Base-by-base conservation (phyloP, 2,113 vertebrate species). In the Tenrec ecaudatus region DNA sequence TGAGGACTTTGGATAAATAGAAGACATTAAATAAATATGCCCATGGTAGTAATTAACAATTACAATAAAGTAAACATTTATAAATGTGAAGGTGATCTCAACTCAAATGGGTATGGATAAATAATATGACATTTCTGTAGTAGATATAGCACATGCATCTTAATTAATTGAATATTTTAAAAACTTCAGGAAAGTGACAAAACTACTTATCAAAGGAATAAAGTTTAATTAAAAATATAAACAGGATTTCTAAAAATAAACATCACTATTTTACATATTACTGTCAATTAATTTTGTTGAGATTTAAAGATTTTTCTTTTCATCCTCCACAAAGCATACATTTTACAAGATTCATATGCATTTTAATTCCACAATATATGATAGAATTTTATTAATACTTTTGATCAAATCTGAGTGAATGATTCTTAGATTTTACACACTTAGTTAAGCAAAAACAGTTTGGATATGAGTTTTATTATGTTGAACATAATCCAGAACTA, bases 71-170 rank as follows among this genome's bases (percentile, higher is more conserved):
- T 86, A 79, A 82, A 47, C 25, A 31, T 17, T 77, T 15, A 22
- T 23, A 96, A 96, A 91, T 64, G 3, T 4, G 94, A 78, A 95
- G 66, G 40, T 25, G 66, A 90, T 88, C 86, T 10, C 0, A 87
- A 77, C n/a, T 95, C 6, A 79, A 95, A 96, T 36, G 33, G 82
- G 89, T 57, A 36, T 1, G 0, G 43, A 94, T 66, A 1, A 38
- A 1, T 77, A 22, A 2, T n/a, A n/a, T n/a, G 91, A 89, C 38
- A 2, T 90, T 57, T 85, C 16, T 57, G 62, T 5, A 78, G 75
- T 33, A 29, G 57, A 88, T 20, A 5, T 58, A n/a, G 1, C 80
- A 69, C 68, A 94, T 5, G 62, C 33, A 58, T 4, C 76, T 89
- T 25, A 83, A 19, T 84, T 64, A 88, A 75, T 79, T 66, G 33